Evolutionary conservation across 2,113 vertebrate genomes (phyloP).

Genomic region (Tragelaphus buxtoni): DNA sequence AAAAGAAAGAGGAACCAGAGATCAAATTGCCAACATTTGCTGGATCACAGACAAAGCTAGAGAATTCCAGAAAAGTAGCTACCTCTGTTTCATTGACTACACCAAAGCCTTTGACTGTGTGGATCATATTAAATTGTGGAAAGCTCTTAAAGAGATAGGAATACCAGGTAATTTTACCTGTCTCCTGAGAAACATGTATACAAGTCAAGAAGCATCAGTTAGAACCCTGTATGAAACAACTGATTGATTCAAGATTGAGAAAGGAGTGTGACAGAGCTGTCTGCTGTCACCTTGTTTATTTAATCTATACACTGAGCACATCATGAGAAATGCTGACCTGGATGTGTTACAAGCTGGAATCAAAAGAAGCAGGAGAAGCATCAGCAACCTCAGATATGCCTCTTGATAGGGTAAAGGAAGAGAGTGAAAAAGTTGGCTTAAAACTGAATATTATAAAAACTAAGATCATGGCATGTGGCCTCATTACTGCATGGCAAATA

Average conservation of each 20-base stretch:
- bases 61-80: background rate
- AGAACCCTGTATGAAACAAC: background rate
- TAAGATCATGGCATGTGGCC: too few species aligned
- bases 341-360: too few species aligned
- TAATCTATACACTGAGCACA: background rate
- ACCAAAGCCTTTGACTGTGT: background rate
- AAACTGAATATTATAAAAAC: too few species aligned
- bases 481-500: background rate
- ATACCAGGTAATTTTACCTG: background rate
- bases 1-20: background rate
- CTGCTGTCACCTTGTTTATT: background rate
- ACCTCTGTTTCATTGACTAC: background rate
- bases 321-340: background rate
- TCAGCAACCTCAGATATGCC: too few species aligned
- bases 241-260: background rate
- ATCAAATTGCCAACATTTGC: background rate
- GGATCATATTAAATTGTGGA: background rate
- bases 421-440: too few species aligned
- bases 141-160: background rate
- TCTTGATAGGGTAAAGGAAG: too few species aligned
- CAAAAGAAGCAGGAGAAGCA: too few species aligned
- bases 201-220: background rate
- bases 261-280: background rate
- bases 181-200: background rate
- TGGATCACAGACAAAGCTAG: background rate